A percentile compares a stretch with the other conserved stretches of the same genome.
These are phyloP conservation scores for Pygoscelis antarcticus DNA, from an alignment of 2,113 vertebrate species.

Conservation along the genomic window DNA sequence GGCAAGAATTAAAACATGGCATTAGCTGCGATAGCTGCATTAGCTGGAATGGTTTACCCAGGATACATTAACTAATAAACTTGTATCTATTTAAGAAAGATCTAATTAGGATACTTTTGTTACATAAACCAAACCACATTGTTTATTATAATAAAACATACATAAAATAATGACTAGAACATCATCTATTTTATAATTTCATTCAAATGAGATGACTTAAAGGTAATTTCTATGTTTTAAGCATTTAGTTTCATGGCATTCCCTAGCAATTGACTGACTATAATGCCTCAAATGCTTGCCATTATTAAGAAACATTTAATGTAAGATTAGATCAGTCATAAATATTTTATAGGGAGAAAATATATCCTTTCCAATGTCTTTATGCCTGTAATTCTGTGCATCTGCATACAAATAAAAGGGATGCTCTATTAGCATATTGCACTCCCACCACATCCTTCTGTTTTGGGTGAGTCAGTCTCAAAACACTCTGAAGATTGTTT, in stretches of 20 bases:
- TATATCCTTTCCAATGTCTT: background rate
- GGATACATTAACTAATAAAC: conserved; percentile 40
- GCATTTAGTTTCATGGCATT: conserved; percentile 31
- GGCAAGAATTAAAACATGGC: conserved; percentile 39
- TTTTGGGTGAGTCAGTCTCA: background rate
- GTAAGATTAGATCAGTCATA: conserved; percentile 13
- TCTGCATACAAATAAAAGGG: conserved; percentile 26
- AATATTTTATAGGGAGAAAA: conserved; percentile 48
- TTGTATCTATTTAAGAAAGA: conserved; percentile 38
- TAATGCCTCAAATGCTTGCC: background rate
- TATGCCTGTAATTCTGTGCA: background rate
- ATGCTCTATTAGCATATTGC: background rate
- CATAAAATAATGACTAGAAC: conserved; percentile 25
- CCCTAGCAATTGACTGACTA: conserved; percentile 6
- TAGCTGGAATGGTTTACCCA: conserved; percentile 41
- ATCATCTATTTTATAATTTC: conserved; percentile 26
- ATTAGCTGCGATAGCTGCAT: conserved; percentile 20
- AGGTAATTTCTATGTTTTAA: conserved; percentile 46
- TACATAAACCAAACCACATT: conserved; percentile 11
- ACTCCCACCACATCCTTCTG: background rate
- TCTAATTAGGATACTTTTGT: conserved; percentile 54
- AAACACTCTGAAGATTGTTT: background rate
- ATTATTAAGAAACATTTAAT: conserved; percentile 46
- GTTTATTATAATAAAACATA: conserved; percentile 27
- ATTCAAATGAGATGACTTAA: conserved; percentile 33